Conservation (phyloP, 1,140 invertebrate genomes). For the Habropoda laboriosa region DNA sequence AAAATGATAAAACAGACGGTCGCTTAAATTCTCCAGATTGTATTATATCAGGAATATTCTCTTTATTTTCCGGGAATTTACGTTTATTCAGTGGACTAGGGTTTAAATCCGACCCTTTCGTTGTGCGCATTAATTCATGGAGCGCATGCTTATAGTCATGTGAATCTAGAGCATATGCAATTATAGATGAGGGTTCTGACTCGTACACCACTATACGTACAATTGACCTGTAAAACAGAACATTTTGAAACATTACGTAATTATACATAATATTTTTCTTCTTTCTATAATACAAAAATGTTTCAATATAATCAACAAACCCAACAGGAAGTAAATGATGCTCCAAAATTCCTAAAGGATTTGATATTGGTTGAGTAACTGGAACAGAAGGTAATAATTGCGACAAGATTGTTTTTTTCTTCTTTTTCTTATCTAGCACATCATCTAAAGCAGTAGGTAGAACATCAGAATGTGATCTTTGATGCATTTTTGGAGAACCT, state of each 20-base stretch:
- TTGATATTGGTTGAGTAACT: slow-evolving; percentile 81
- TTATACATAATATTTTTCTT: neutral
- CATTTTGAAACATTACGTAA: slow-evolving; percentile 1
- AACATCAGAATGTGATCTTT: slow-evolving; percentile 79
- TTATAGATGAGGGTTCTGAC: slow-evolving; percentile 93
- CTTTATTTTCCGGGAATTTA: slow-evolving; percentile 78
- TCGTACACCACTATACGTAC: slow-evolving; percentile 92
- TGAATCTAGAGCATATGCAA: slow-evolving; percentile 91
- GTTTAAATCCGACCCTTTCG: slow-evolving; percentile 73
- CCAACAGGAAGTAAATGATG: slow-evolving; percentile 79
- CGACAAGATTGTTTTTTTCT: slow-evolving; percentile 87
- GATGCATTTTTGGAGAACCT: slow-evolving; percentile 77
- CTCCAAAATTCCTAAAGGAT: slow-evolving; percentile 75
- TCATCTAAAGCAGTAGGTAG: slow-evolving; percentile 75
- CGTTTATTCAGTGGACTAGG: slow-evolving; percentile 82
- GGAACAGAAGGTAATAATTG: slow-evolving; percentile 84
- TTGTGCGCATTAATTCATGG: slow-evolving; percentile 79
- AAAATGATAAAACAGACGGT: slow-evolving; percentile 80
- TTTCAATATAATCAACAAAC: slow-evolving; percentile 65
- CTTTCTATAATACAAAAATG: neutral
- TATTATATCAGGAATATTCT: slow-evolving; percentile 73
- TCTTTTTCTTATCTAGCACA: slow-evolving; percentile 84
- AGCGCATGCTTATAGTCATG: slow-evolving; percentile 86
- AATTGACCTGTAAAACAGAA: slow-evolving; percentile 76
- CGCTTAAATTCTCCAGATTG: slow-evolving; percentile 79